Percentiles rank a stretch among this genome's conserved stretches.
Evolutionary conservation across 1,140 invertebrate genomes (phyloP).

Genomic region (Microplitis mediator): DNA sequence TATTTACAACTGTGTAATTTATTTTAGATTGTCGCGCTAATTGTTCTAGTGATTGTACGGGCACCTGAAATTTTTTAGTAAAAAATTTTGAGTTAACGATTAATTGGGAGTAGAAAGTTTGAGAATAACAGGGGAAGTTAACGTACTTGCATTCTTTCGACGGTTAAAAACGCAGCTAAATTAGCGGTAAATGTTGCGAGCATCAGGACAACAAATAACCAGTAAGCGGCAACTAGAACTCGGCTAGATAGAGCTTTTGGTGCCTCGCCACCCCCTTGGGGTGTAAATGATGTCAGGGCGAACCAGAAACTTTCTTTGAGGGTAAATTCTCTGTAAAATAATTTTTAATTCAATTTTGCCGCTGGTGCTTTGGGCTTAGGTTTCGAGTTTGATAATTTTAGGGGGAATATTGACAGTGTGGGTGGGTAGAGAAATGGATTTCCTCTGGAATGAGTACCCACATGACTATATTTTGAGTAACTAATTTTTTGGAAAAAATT

Average conservation of each 20-base stretch:
- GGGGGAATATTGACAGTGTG: no score
- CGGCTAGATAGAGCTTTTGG: conserved; percentile 84
- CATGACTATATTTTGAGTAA: no score
- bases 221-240: conserved; percentile 87
- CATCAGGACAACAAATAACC: conserved; percentile 92
- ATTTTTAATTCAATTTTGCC: no score
- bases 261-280: conserved; percentile 86
- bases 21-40: conserved; percentile 85
- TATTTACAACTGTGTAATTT: conserved; percentile 87
- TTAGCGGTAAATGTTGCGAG: conserved; percentile 96
- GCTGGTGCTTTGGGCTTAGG: no score
- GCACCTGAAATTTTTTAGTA: conserved; percentile 68
- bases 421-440: no score
- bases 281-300: conserved; percentile 88
- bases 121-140: background rate
- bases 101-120: background rate
- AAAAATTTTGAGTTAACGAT: background rate
- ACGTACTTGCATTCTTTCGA: conserved; percentile 89
- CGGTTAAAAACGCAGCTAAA: conserved; percentile 93
- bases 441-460: no score
- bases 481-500: no score
- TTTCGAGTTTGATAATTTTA: no score
- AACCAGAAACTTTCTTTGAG: conserved; percentile 94
- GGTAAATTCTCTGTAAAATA: conserved; percentile 74
- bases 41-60: conserved; percentile 86